Evolutionary conservation across 2,888 invertebrate genomes (phyloP).

Genomic region (Drosophila nigricruria): DNA sequence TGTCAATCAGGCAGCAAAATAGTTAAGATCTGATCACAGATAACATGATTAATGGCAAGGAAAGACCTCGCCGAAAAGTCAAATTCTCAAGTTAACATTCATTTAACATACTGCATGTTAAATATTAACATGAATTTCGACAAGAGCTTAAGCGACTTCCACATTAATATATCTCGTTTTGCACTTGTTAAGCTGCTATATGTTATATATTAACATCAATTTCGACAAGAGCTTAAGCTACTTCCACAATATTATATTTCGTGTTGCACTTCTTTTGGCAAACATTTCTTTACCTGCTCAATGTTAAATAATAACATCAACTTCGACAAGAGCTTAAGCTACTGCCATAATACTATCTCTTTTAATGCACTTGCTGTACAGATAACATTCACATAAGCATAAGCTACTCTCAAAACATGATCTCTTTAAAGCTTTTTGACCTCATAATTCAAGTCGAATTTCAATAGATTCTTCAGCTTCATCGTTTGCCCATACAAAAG

Average conservation of each 20-base stretch:
- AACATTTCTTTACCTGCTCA: neutral
- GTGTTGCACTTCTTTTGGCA: too few relatives aligned
- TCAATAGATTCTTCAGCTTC: slow-evolving; percentile 8
- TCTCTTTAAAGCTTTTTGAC: slow-evolving; percentile 4
- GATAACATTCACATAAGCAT: neutral
- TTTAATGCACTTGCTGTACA: neutral
- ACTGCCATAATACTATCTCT: neutral
- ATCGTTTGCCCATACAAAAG: neutral
- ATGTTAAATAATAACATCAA: neutral
- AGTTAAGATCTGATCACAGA: neutral
- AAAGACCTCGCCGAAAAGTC: neutral
- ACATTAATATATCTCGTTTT: neutral
- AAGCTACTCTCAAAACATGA: neutral
- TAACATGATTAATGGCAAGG: neutral
- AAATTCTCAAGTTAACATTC: neutral
- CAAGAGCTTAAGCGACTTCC: neutral
- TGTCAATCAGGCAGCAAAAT: neutral
- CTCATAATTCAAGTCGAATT: slow-evolving; percentile 3
- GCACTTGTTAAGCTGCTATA: neutral
- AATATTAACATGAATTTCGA: neutral
- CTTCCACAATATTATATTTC: neutral
- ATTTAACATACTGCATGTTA: neutral
- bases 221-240: too few relatives aligned
- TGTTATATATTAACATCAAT: neutral
- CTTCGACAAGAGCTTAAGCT: neutral